Percentiles rank a stretch among this genome's conserved stretches.
phyloP scores from a whole-genome alignment of 2,888 invertebrate species.

The Heliconius hortense region DNA sequence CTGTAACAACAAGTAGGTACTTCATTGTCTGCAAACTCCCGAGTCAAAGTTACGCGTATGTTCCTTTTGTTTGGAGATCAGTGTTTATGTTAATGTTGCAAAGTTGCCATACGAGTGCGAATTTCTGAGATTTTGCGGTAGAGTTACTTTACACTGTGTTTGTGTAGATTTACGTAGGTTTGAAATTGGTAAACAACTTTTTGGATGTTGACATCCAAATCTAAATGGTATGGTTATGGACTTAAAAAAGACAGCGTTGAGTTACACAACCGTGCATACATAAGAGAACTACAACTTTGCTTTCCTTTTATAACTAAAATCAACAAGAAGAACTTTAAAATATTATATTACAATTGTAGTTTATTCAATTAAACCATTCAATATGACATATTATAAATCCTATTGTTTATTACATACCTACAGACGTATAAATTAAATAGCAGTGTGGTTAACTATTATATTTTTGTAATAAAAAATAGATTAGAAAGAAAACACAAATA shows the following conservation, averaged over 20 bases:
- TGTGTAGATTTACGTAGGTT: neutral
- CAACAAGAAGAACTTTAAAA: too few relatives aligned
- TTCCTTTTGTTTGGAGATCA: slow-evolving; percentile 30
- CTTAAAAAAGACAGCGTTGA: neutral
- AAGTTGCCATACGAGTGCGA: slow-evolving; percentile 26
- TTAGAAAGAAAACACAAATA: too few relatives aligned
- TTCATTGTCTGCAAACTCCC: slow-evolving; percentile 20
- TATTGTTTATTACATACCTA: too few relatives aligned
- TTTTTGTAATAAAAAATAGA: too few relatives aligned
- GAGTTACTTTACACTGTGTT: neutral
- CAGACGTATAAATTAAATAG: too few relatives aligned
- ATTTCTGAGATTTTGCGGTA: slow-evolving; percentile 15
- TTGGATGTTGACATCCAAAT: neutral
- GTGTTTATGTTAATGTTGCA: slow-evolving; percentile 31
- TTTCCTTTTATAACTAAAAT: neutral
- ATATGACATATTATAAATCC: too few relatives aligned
- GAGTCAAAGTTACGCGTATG: slow-evolving; percentile 20
- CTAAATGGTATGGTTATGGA: neutral
- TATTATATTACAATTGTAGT: too few relatives aligned
- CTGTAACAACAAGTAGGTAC: neutral
- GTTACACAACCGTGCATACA: neutral
- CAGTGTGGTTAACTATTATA: too few relatives aligned
- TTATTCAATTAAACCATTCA: neutral
- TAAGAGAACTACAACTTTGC: neutral
- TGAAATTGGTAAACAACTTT: neutral